Base-by-base conservation (phyloP, 2,113 vertebrate species). In the Lepus americanus region DNA sequence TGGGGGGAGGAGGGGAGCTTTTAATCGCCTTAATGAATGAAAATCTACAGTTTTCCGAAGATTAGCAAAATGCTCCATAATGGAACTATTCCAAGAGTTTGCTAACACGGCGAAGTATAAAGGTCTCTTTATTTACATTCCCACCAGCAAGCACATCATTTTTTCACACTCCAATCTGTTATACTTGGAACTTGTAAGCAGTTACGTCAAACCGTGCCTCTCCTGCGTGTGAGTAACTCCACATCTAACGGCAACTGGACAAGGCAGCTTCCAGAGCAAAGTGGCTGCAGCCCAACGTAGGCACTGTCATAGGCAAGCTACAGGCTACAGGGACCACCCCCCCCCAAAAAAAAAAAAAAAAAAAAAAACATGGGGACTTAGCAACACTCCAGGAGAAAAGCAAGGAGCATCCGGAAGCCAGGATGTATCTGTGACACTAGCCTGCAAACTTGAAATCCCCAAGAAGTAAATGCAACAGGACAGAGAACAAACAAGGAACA, bases 161-260 rank as follows among this genome's bases (percentile, higher is more conserved):
- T 92, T 74, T 44, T 89, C 61, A 88, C 14, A 33, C 39, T 31
- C 27, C 79, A 74, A 94, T 69, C 6, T 96, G 63, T 89, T 91
- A 86, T 9, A 44, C 55, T 91, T 95, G 70, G 44, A 89, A 81
- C 36, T 94, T 88, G 19, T 17, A 64, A 93, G 76, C 1, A 0
- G 51, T 27, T 77, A 78, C 33, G 22, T 17, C 64, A 97, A 94
- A 87, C 6, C n/a, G 44, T 51, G 51, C 61, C 29, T 95, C 53
- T 81, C 63, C 55, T 55, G 19, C 31, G 90, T 69, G 44, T 64
- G 53, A 91, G 29, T 39, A 84, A 67, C 59, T 92, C 31, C 44
- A 66, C 74, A 77, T 36, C 17, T 49, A 82, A 87, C 53, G 25
- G 14, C 44, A n/a, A 25, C 64, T 95, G 82, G 23, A 79, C 78